A percentile compares a stretch with the other conserved stretches of the same genome.
phyloP scores from a whole-genome alignment of 2,113 vertebrate species.

The Grallaria varia region DNA sequence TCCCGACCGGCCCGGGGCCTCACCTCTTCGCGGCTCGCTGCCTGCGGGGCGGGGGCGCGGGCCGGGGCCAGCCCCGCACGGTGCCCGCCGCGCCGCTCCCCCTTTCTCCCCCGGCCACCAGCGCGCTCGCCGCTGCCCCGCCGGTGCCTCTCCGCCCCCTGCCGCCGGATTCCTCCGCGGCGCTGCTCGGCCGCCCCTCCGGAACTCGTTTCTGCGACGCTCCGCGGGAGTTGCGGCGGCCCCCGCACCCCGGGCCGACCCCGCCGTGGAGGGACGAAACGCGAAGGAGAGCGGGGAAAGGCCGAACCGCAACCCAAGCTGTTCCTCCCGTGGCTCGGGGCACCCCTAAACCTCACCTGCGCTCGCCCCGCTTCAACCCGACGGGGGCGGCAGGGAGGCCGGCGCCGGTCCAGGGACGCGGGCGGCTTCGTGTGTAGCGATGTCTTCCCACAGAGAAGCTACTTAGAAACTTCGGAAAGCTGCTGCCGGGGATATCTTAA shows the following conservation, averaged over 20 bases:
- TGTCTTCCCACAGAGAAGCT: not conserved
- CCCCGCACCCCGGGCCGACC: not conserved
- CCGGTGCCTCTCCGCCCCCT: conserved; percentile 29
- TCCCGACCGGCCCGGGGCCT: not conserved
- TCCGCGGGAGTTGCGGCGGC: not conserved
- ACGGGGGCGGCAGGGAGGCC: not conserved
- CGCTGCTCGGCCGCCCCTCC: conserved; percentile 48
- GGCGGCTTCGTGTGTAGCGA: not conserved
- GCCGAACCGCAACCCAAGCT: not conserved
- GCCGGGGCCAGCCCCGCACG: not conserved
- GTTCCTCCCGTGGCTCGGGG: not conserved
- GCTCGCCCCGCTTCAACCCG: not conserved
- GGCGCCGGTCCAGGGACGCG: no score
- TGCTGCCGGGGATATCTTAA: not conserved
- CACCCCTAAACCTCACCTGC: not conserved
- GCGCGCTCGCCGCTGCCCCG: not conserved
- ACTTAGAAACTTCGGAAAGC: not conserved
- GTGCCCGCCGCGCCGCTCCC: not conserved
- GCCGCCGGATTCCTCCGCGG: conserved; percentile 62
- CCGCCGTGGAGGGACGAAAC: not conserved
- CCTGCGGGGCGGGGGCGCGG: not conserved
- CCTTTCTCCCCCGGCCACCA: not conserved
- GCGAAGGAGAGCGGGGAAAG: not conserved
- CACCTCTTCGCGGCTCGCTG: not conserved
- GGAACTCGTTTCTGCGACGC: conserved; percentile 80